Percentiles rank a stretch among this genome's conserved stretches.
Conservation (phyloP, 1,140 invertebrate species). For the Sitodiplosis mosellana region DNA sequence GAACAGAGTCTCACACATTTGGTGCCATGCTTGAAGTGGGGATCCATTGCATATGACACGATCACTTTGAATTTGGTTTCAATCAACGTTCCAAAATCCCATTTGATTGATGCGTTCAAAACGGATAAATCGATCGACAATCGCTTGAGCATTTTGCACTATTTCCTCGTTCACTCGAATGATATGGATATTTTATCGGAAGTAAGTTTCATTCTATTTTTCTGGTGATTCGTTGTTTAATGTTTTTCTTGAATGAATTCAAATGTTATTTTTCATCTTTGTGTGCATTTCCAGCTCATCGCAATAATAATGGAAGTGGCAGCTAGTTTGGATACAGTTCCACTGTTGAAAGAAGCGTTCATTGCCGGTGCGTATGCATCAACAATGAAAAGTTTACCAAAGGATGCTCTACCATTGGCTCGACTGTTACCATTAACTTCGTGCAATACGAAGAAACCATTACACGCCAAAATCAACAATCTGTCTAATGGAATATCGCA, state of each 20-base stretch:
- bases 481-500: conserved; percentile 27
- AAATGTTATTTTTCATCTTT: not conserved
- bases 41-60: conserved; percentile 37
- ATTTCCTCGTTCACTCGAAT: conserved; percentile 51
- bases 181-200: conserved; percentile 50
- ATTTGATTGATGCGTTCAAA: conserved; percentile 46
- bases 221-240: not conserved
- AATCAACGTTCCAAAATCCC: conserved; percentile 36
- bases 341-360: conserved; percentile 55
- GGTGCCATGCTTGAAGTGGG: conserved; percentile 38
- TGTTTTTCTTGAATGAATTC: not conserved
- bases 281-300: conserved; percentile 8
- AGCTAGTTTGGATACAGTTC: conserved; percentile 19
- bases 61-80: conserved; percentile 50
- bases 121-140: conserved; percentile 42
- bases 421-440: conserved; percentile 52
- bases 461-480: conserved; percentile 19
- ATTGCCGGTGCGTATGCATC: conserved; percentile 48
- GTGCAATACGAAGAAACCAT: conserved; percentile 20
- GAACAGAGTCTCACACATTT: conserved; percentile 32
- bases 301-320: conserved; percentile 21
- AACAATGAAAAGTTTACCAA: conserved; percentile 48
- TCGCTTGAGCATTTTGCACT: conserved; percentile 56
- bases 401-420: conserved; percentile 43
- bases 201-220: conserved; percentile 18